Percentiles rank a stretch among this genome's conserved stretches.
Conservation (phyloP, 2,113 vertebrate species). For the Vimba vimba region DNA sequence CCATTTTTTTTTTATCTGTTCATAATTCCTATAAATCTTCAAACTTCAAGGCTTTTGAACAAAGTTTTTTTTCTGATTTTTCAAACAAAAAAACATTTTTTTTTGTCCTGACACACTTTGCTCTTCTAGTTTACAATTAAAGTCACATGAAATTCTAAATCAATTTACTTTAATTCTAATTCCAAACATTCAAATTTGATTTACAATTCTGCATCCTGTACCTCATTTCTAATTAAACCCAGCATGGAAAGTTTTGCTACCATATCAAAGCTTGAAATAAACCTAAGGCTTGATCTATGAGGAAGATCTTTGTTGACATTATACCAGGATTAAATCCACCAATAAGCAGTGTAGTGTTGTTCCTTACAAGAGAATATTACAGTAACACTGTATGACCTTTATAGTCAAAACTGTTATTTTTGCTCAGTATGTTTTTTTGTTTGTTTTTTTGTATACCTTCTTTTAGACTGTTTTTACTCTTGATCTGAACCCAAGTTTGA, state of each 20-base stretch:
- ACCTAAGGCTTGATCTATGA: background rate
- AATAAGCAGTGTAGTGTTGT: background rate
- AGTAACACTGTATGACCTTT: background rate
- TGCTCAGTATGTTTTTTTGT: background rate
- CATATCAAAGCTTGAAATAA: background rate
- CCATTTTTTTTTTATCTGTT: no score
- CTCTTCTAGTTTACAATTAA: background rate
- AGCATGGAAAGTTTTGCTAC: background rate
- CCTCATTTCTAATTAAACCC: background rate
- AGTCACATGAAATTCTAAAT: background rate
- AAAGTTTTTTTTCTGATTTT: no score
- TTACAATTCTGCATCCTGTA: background rate
- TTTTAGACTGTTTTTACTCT: background rate
- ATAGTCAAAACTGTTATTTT: background rate
- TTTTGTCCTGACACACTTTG: background rate
- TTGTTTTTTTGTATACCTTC: background rate
- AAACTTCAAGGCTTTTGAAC: background rate
- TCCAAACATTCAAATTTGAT: background rate
- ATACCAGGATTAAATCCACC: slow-evolving; percentile 13
- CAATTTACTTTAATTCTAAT: background rate
- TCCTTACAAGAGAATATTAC: background rate
- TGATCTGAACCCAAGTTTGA: background rate
- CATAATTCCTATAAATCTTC: background rate
- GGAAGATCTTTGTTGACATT: slow-evolving; percentile 19
- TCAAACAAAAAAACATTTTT: background rate